Base-by-base conservation (phyloP, 2,797 vertebrate species). In the Malurus leucopterus region DNA sequence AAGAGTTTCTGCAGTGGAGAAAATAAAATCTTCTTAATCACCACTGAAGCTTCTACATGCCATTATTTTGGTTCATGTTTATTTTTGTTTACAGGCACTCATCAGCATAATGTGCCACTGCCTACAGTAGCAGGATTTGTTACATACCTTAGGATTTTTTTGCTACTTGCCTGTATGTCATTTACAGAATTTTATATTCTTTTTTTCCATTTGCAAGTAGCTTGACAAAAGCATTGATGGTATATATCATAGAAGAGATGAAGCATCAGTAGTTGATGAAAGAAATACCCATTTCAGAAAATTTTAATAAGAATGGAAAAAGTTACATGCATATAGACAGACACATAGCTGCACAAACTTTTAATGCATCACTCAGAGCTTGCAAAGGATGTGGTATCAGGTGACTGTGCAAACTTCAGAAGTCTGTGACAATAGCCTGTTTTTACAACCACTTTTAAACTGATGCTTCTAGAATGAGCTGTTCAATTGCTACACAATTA, bases 11-110 rank as follows among this genome's bases (percentile, higher is more conserved):
- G 51, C 50, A 22, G 21, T 34, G 38, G 81, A 69, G 47, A 88
- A 89, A 82, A 93, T 86, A 86, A 81, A 74, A 86, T 82, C 14
- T 79, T 73, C n/a, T 84, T 91, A 76, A 92, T 84, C 58, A 86
- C 34, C 8, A 9, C 61, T 65, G 68, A 76, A 57, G 19, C 19
- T 65, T 84, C 54, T 92, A 36, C n/a, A 62, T 46, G 14, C n/a
- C 41, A 49, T 57, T 78, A 53, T 76, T 87, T 90, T 63, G 17
- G 32, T 74, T 78, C 71, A 70, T 2, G 0, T 84, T 90, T 91
- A 59, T 65, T 93, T 91, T 93, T 91, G 89, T 91, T 86, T 91
- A 68, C 86, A 92, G 46, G 13, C 30, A 47, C 19, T 87, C 64
- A 86, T 87, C 79, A 86, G 46, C 40, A 54, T 90, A 79, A 92